Base-by-base conservation (phyloP, 2,888 invertebrate species). In the Euphydryas editha region DNA sequence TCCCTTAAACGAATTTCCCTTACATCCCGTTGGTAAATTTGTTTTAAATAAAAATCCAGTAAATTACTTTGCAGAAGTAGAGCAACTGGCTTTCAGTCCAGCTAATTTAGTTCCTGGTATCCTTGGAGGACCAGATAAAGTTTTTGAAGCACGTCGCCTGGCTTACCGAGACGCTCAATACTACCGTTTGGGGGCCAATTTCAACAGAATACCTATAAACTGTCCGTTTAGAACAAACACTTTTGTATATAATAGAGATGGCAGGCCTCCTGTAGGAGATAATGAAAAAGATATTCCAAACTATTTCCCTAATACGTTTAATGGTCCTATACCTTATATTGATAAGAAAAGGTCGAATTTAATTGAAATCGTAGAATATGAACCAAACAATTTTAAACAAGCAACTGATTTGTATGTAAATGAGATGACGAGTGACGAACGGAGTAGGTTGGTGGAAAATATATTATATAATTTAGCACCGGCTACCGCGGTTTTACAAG, bases 261-360 rank as follows among this genome's bases (percentile, higher is more conserved):
- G 98, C 0, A 91, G 93, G 11, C 95, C 96, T 92, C 94, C 95
- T 30, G 92, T 95, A n/a, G 91, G 93, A 46, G 95, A 96, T 75
- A 98, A 98, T 81, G 97, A 97, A 85, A 95, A 94, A 44, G 97
- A 96, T 24, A 96, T 96, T 4, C 99, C 99, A 1, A 99, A 99
- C 86, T 99, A 99, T 83, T 98, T 94, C 87, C 99, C 99, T 0
- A 99, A 99, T 90, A 97, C 98, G 71, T 99, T 98, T 84, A 92
- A 94, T 71, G 99, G 98, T 0, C 97, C 98, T 0, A 93, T 94
- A 69, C 94, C 94, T 49, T 94, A 94, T 74, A 90, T 94, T 36
- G 92, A 94, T 5, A 95, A 95, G 18, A 92, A 93, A 69, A 81
- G 84, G 47, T 80, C 93, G 10, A 81, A 93, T 10, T 86, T 94